Conservation (phyloP, 2,888 invertebrate genomes). For the Drosophila demipolita region DNA sequence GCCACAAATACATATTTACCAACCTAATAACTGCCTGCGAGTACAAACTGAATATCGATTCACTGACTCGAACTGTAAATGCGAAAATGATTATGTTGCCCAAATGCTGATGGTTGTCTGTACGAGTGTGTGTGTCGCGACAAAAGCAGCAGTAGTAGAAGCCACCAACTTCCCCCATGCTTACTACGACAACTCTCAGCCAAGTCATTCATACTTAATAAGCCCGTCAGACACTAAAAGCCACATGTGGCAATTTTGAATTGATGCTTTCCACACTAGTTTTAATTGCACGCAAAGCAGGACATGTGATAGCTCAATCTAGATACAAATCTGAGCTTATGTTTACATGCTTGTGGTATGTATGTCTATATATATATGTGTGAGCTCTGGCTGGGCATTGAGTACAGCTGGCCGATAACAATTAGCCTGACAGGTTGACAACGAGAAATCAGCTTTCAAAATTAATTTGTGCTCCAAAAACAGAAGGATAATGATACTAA, state of each 20-base stretch:
- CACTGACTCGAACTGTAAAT: slow-evolving; percentile 52
- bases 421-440: slow-evolving; percentile 41
- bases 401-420: slow-evolving; percentile 17
- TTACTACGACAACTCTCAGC: background rate
- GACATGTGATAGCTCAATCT: slow-evolving; percentile 39
- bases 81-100: slow-evolving; percentile 47
- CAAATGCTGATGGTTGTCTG: background rate
- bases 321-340: background rate
- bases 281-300: slow-evolving; percentile 35
- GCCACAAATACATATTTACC: slow-evolving; percentile 3
- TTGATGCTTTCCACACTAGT: slow-evolving; percentile 20
- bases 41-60: slow-evolving; percentile 64
- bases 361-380: background rate
- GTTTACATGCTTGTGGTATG: background rate
- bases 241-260: slow-evolving; percentile 35
- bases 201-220: slow-evolving; percentile 47
- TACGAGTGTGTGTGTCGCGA: slow-evolving; percentile 1
- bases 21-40: slow-evolving; percentile 19
- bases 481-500: slow-evolving; percentile 63
- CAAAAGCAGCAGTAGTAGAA: slow-evolving; percentile 25
- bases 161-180: background rate
- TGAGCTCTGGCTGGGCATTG: background rate
- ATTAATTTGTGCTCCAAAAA: slow-evolving; percentile 63
- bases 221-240: slow-evolving; percentile 18
- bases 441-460: slow-evolving; percentile 50